Percentiles rank a stretch among this genome's conserved stretches.
Conservation (phyloP, 2,888 invertebrate genomes). For the Synanthedon myopaeformis region DNA sequence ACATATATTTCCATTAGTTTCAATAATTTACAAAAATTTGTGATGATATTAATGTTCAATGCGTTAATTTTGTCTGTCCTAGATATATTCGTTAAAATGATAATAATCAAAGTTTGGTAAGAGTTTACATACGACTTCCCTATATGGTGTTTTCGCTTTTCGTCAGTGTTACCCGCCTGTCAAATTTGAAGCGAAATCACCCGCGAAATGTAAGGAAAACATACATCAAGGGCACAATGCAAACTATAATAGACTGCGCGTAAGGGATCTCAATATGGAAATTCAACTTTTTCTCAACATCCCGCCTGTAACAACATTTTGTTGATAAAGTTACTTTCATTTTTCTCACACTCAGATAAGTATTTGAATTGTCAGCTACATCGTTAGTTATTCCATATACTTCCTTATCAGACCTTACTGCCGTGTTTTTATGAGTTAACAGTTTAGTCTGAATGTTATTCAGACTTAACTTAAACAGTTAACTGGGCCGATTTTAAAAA, state of each 20-base stretch:
- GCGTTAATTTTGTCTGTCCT: too few species aligned
- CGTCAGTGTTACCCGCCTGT: conserved; percentile 18
- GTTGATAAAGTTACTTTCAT: neutral
- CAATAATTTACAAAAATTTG: too few species aligned
- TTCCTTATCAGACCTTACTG: neutral
- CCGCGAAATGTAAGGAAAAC: conserved; percentile 48
- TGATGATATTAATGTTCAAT: too few species aligned
- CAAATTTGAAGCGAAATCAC: conserved; percentile 41
- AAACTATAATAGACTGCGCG: conserved; percentile 42
- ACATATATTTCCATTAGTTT: too few species aligned
- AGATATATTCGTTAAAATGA: too few species aligned
- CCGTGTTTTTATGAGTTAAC: too few species aligned
- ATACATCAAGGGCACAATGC: conserved; percentile 61
- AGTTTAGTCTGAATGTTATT: too few species aligned
- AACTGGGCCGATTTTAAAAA: too few species aligned
- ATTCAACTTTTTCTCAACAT: conserved; percentile 45
- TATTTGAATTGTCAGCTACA: too few species aligned
- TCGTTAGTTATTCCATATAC: neutral
- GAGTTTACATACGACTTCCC: neutral
- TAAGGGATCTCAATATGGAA: conserved; percentile 47
- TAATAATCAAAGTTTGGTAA: too few species aligned
- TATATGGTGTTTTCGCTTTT: neutral
- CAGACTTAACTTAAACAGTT: too few species aligned
- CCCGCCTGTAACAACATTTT: conserved; percentile 49
- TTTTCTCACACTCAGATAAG: neutral